Conservation (phyloP, 37 sponge, comb jelly and placozoan species). For the Hormiphora californensis region DNA sequence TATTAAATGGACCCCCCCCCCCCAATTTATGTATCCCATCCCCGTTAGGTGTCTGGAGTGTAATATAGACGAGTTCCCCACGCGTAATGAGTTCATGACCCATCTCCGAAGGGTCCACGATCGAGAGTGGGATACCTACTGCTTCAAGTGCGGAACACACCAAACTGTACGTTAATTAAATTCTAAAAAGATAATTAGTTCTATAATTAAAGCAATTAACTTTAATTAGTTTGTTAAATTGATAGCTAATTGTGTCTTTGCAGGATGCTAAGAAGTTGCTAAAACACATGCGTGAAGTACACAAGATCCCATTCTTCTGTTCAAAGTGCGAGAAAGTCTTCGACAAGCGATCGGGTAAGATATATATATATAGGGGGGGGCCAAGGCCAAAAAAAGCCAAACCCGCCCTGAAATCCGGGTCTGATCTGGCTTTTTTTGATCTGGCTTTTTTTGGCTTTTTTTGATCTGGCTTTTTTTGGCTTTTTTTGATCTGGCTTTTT, state of each 20-base stretch:
- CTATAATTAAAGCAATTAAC: background rate
- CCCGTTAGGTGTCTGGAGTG: conserved; percentile 38
- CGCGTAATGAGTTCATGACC: background rate
- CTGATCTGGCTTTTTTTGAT: no score
- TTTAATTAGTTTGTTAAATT: background rate
- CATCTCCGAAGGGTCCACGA: conserved; percentile 4
- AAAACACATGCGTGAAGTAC: conserved; percentile 44
- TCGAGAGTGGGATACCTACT: conserved; percentile 15
- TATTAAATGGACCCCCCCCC: no score
- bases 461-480: no score
- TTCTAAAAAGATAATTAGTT: background rate
- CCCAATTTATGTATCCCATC: no score
- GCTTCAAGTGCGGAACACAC: conserved; percentile 20
- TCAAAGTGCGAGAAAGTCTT: background rate
- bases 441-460: no score
- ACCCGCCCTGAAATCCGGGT: no score
- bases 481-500: no score
- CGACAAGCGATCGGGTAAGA: conserved; percentile 20
- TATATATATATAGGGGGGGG: no score
- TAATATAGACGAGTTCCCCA: conserved; percentile 25
- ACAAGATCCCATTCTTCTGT: conserved; percentile 45
- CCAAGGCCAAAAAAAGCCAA: no score
- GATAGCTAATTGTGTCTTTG: no score
- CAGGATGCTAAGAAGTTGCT: background rate
- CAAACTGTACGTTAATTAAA: background rate